These are phyloP conservation scores for Cavia porcellus DNA, from an alignment of 2,113 vertebrate species.

Conservation along the genomic window DNA sequence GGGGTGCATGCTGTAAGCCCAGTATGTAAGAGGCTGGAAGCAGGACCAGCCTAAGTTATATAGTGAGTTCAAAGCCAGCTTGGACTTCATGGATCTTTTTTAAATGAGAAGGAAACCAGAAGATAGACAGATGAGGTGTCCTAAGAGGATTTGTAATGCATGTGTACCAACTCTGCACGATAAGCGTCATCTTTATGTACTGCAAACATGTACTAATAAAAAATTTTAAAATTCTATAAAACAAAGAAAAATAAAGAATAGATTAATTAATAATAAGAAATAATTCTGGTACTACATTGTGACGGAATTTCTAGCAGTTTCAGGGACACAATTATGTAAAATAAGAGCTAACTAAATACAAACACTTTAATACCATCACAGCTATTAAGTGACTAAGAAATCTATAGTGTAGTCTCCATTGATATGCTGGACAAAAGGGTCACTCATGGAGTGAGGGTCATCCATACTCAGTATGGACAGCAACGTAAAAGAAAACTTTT, in stretches of 20 bases:
- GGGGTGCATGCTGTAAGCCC: not conserved
- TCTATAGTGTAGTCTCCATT: not conserved
- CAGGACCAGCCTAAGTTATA: not conserved
- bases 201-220: not conserved
- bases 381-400: not conserved
- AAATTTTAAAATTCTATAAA: not conserved
- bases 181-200: not conserved
- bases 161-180: not conserved
- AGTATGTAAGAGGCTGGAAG: not conserved
- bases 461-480: not conserved
- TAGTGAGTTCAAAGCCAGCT: not conserved
- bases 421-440: too few relatives aligned
- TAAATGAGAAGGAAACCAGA: not conserved
- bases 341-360: not conserved
- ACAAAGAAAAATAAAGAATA: not conserved
- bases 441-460: not conserved
- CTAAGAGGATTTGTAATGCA: not conserved
- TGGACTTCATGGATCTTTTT: not conserved
- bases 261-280: not conserved
- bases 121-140: not conserved
- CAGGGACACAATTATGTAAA: not conserved
- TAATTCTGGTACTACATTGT: too few relatives aligned
- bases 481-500: not conserved
- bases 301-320: not conserved
- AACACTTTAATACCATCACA: not conserved